phyloP scores from a whole-genome alignment of 2,888 invertebrate species.

The Molorchus minor region DNA sequence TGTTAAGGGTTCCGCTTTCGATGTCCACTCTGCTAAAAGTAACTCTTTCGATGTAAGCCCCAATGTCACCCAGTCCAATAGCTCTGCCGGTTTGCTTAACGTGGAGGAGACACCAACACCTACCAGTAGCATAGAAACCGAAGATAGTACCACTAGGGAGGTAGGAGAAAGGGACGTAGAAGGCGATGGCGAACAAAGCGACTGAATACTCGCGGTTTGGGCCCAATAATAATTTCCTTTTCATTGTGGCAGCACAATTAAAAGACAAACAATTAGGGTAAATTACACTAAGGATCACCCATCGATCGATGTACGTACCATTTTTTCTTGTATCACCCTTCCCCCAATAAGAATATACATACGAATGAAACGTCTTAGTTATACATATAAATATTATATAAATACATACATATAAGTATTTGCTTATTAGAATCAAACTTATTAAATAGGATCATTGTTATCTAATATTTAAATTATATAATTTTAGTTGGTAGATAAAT shows the following conservation, averaged over 20 bases:
- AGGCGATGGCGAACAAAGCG: conserved; percentile 69
- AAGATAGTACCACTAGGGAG: conserved; percentile 66
- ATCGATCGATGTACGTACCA: conserved; percentile 50
- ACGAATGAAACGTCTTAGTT: conserved; percentile 34
- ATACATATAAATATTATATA: conserved; percentile 29
- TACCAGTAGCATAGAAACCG: conserved; percentile 69
- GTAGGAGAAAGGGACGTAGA: conserved; percentile 68
- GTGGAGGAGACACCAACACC: conserved; percentile 67
- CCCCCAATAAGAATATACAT: conserved; percentile 38
- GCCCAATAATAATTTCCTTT: conserved; percentile 40
- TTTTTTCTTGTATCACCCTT: conserved; percentile 44
- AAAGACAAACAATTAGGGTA: conserved; percentile 52
- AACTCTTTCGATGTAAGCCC: conserved; percentile 53
- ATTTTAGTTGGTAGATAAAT: conserved; percentile 55
- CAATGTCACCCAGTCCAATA: conserved; percentile 47
- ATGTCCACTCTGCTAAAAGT: conserved; percentile 45
- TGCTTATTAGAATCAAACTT: conserved; percentile 63
- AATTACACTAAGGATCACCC: conserved; percentile 40
- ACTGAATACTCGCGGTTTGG: conserved; percentile 57
- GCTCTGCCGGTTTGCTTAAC: conserved; percentile 49
- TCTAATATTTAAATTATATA: conserved; percentile 60
- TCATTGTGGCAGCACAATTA: conserved; percentile 57
- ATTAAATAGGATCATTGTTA: conserved; percentile 63
- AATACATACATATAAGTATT: conserved; percentile 49
- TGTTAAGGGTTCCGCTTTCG: conserved; percentile 46